Base-by-base conservation (phyloP, 2,113 vertebrate species). In the Cyprinus carpio region DNA sequence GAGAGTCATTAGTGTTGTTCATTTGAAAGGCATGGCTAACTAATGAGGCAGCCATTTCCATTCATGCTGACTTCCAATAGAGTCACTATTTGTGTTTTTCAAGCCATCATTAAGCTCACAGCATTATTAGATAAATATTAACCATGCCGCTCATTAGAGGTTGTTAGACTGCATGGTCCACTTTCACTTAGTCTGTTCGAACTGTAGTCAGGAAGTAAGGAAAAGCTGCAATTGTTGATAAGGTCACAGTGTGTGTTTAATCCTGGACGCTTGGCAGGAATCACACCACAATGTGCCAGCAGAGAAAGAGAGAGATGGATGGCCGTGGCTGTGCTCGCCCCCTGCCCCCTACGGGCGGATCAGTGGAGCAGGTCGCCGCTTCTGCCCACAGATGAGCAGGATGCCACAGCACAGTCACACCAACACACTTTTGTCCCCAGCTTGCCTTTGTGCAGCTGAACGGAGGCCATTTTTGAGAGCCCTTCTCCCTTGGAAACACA, bases 11-110 rank as follows among this genome's bases (percentile, higher is more conserved):
- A 81, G 37, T 15, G 16, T 10, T 27, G 78, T 64, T 83, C 64
- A 83, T 46, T 67, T 78, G 31, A 71, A 40, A 87, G 76, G 62
- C 67, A 84, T 84, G 67, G 11, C 82, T 84, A 87, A 87, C 71
- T 84, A 84, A 71, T 20, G 60, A 84, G 56, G 31, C 37, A 12
- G 40, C 62, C 75, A 65, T 49, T 74, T 71, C 62, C 43, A 58
- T 81, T 81, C 76, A 75, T 20, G 43, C 20, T 25, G 58, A 65
- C 78, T 81, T 64, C 37, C 58, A 65, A 37, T 31, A 46, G 54
- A 67, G 34, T 62, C 58, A 15, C 58, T 67, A 49, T 76, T 65
- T 67, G 40, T 82, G 81, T 23, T 81, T 82, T 84, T 80, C 74
- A 69, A 34, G 65, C 12, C 60, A 75, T 31, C 15, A 64, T 84